Evolutionary conservation across 2,888 invertebrate species (phyloP).

Genomic region (Torymus tubicola): DNA sequence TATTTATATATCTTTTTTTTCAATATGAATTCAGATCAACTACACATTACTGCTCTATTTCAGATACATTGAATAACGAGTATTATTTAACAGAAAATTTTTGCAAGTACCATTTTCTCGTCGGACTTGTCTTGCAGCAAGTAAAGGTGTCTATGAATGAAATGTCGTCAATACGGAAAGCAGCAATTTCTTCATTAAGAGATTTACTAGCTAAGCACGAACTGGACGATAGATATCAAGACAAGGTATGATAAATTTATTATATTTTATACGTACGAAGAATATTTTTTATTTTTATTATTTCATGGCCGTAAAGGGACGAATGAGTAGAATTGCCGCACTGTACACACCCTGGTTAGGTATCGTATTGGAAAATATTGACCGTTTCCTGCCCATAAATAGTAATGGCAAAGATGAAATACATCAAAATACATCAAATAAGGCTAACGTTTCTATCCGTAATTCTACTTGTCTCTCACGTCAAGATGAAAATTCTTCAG

Average conservation of each 20-base stretch:
- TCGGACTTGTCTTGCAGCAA: conserved; percentile 92
- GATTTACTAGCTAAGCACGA: conserved; percentile 96
- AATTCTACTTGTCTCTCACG: conserved; percentile 77
- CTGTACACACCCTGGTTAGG: conserved; percentile 95
- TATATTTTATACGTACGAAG: neutral
- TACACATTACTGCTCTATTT: conserved; percentile 9
- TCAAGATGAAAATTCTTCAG: conserved; percentile 71
- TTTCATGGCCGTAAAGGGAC: conserved; percentile 78
- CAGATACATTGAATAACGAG: conserved; percentile 70
- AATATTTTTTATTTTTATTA: conserved; percentile 5
- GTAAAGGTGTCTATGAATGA: conserved; percentile 91
- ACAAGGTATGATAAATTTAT: conserved; percentile 78
- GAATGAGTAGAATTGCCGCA: conserved; percentile 89
- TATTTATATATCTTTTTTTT: too few species aligned
- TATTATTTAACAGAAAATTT: conserved; percentile 88
- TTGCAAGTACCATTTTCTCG: conserved; percentile 93
- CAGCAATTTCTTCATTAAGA: conserved; percentile 88
- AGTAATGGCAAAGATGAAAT: conserved; percentile 75
- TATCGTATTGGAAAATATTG: conserved; percentile 91
- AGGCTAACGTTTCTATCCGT: conserved; percentile 62
- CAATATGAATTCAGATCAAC: too few species aligned
- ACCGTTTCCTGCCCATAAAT: conserved; percentile 79
- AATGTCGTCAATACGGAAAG: conserved; percentile 87
- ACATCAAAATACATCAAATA: conserved; percentile 75
- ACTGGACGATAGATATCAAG: conserved; percentile 92